phyloP scores from a whole-genome alignment of 1,140 invertebrate species.

The Trinorchestia longiramus region DNA sequence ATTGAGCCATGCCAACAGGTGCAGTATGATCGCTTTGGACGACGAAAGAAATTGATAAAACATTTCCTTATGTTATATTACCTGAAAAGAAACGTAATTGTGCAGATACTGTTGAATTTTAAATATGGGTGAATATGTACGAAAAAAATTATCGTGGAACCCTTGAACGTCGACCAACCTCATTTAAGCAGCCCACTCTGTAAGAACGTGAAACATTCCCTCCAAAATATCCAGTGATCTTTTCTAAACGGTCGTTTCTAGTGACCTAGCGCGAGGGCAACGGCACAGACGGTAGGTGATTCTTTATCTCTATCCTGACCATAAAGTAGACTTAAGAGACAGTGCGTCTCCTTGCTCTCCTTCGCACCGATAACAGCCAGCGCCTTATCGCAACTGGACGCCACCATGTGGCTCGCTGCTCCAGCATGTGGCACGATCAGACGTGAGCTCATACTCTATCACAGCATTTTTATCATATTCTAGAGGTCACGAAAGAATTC shows the following conservation, averaged over 20 bases:
- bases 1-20: neutral
- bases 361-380: neutral
- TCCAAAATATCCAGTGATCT: neutral
- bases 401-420: neutral
- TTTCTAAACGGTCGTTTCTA: neutral
- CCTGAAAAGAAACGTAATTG: too few relatives aligned
- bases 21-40: neutral
- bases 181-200: neutral
- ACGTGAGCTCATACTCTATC: too few relatives aligned
- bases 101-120: too few relatives aligned
- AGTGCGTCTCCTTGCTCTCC: neutral
- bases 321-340: conserved; percentile 33
- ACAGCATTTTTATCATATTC: too few relatives aligned
- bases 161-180: neutral
- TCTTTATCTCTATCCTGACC: neutral
- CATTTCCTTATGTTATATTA: neutral
- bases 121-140: too few relatives aligned
- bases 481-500: too few relatives aligned
- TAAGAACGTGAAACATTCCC: neutral
- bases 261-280: neutral
- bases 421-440: neutral
- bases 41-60: neutral
- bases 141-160: neutral
- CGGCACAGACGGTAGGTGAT: neutral
- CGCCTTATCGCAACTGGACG: neutral